Base-by-base conservation (phyloP, 92 coral and sea anemone genomes). In the Heteractis magnifica region DNA sequence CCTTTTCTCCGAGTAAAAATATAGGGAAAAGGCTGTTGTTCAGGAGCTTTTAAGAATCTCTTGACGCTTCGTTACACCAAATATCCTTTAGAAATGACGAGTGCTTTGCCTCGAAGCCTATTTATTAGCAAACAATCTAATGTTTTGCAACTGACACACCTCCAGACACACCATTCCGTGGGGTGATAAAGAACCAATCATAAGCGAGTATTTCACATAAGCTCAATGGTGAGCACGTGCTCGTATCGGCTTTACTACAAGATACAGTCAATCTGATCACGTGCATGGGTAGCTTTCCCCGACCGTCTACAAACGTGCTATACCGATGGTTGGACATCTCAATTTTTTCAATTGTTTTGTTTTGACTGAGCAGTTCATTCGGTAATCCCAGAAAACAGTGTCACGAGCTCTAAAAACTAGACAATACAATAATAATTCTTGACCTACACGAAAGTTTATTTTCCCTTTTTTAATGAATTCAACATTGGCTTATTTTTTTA, bases 111-210 rank as follows among this genome's bases (percentile, higher is more conserved):
- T 0, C 21, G 21, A 64, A 64, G 21, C 9, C 10, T 64, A 64
- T 64, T 18, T 64, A 19, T 19, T 53, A 26, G 59, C 41, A 56
- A 18, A 6, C 21, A 58, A 9, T 8, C 21, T 10, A 48, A 20
- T 65, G 12, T 6, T 48, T 16, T 18, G 14, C 60, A 80, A 48
- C 44, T 23, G 83, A 80, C 83, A 80, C 83, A 80, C 83, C 83
- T 65, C 83, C 83, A 80, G 83, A 80, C 83, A 80, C 83, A 80
- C 83, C 83, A 74, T 49, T 65, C 12, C 59, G 60, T 80, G 83
- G 76, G 59, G 82, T 79, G 82, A 79, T 34, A 7, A 60, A 23
- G 23, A 80, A 65, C 83, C 83, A 80, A 80, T 80, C 83, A 80
- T 12, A 26, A 48, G 14, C 26, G 44, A 49, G 76, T 8, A 65